Percentiles rank a stretch among this genome's conserved stretches.
Conservation (phyloP, 2,113 vertebrate genomes). For the Periophthalmus modestus region DNA sequence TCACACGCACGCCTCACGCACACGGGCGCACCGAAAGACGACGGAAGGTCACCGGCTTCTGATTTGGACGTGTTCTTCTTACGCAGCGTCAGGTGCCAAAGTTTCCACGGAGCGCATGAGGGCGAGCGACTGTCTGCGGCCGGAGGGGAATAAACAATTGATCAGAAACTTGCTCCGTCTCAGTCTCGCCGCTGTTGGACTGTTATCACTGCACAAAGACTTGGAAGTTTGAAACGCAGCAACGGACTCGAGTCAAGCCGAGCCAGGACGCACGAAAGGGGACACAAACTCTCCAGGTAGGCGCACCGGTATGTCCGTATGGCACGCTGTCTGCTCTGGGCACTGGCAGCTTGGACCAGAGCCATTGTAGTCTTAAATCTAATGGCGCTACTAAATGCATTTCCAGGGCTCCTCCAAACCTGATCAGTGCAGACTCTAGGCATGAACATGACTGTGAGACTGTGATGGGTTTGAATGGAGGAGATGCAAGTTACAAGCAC, state of each 20-base stretch:
- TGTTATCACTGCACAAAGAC: slow-evolving; percentile 8
- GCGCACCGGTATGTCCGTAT: background rate
- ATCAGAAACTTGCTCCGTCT: slow-evolving; percentile 1
- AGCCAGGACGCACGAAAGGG: background rate
- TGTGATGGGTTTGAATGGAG: too few relatives aligned
- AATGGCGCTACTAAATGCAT: background rate
- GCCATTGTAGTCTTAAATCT: background rate
- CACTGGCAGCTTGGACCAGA: background rate
- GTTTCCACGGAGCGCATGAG: slow-evolving; percentile 38
- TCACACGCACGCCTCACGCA: slow-evolving; percentile 3
- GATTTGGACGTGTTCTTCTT: background rate
- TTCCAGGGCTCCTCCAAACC: background rate
- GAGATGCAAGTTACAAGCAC: too few relatives aligned
- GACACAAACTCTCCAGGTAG: slow-evolving; percentile 10
- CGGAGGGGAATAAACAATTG: background rate
- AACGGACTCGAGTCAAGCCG: background rate
- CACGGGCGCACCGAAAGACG: slow-evolving; percentile 41
- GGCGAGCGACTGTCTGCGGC: slow-evolving; percentile 8
- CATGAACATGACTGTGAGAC: background rate
- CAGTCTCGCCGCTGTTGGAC: background rate
- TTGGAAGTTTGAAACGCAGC: slow-evolving; percentile 18
- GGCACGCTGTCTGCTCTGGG: background rate
- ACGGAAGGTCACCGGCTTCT: slow-evolving; percentile 53
- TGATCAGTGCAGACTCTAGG: background rate
- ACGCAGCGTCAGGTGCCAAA: slow-evolving; percentile 42